Percentiles rank a stretch among this genome's conserved stretches.
These are phyloP conservation scores for Rhabdomys dilectus DNA, from an alignment of 2,113 vertebrate genomes.

Conservation along the genomic window DNA sequence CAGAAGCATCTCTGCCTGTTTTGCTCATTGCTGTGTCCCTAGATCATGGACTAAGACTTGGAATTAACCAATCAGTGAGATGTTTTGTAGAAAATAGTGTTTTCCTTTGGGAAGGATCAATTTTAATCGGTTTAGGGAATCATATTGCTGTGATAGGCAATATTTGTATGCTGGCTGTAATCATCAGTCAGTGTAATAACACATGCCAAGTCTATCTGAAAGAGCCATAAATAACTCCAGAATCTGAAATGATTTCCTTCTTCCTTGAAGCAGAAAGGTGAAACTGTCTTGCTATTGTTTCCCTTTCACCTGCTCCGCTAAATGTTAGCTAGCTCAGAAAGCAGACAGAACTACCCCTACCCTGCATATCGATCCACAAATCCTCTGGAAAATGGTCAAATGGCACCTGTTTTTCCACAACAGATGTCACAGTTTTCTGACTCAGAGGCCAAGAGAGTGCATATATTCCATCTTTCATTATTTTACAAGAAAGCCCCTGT, in stretches of 20 bases:
- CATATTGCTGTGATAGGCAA: constrained; percentile 34
- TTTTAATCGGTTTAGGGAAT: constrained; percentile 49
- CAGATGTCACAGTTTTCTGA: constrained; percentile 45
- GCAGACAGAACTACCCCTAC: background rate
- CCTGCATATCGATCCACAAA: background rate
- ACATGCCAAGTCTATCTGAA: constrained; percentile 54
- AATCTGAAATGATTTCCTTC: constrained; percentile 64
- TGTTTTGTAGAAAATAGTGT: constrained; percentile 48
- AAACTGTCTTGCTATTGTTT: constrained; percentile 42
- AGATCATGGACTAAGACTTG: background rate
- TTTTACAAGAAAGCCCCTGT: background rate
- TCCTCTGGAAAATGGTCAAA: background rate
- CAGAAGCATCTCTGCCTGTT: background rate
- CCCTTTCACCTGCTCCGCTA: constrained; percentile 40
- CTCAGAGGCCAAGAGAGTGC: background rate
- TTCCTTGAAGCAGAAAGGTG: constrained; percentile 53
- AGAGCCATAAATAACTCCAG: constrained; percentile 60
- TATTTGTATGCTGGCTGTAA: constrained; percentile 47
- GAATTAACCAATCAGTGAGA: constrained; percentile 33
- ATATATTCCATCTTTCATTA: background rate
- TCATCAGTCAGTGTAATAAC: constrained; percentile 33
- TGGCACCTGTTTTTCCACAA: constrained; percentile 35
- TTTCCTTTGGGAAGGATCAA: constrained; percentile 42
- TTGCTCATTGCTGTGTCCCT: background rate
- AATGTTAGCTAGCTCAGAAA: constrained; percentile 48